Evolutionary conservation across 2,113 vertebrate genomes (phyloP), one percentile per base, ranked within the genome.

Genomic region (Lontra canadensis): DNA sequence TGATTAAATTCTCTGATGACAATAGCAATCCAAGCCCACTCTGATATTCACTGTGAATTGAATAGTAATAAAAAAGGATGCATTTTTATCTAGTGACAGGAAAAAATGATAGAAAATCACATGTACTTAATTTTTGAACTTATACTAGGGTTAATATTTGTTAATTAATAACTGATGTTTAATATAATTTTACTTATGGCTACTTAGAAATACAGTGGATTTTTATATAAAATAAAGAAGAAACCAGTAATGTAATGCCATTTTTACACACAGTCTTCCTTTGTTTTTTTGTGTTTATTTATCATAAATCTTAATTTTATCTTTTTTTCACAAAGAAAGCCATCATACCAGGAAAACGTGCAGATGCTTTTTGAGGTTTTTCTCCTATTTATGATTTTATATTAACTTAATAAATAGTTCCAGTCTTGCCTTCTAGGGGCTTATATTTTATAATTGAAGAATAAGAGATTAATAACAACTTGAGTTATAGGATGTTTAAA

Each of bases 1-100:
- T 95, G 63, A 96, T 90, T 95, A 93, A 80, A 94, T 94, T 96
- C 21, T 92, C 42, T 85, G 76, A 88, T 83, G 69, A 85, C 39
- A 88, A 3, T 93, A 90, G 55, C 42, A 92, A 78, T 4, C 59
- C 63, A 84, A n/a, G 87, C 63, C 20, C 34, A 73, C n/a, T 95
- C 36, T 92, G 79, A 83, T 90, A 83, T 55, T 97, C 44, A 90
- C 55, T 31, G 13, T 71, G 52, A 91, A 87, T 59, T 86, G 67
- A 86, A 96, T 65, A 80, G 85, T 85, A 61, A 69, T 52, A 67
- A 39, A 82, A 89, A 93, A 86, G 21, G 2, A 57, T 52, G n/a
- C 26, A 6, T 65, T 96, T 97, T 94, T 93, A 74, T 96, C 49
- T 78, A 95, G 79, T 57, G 23, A 1, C 29, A 92, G 52, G 63